Evolutionary conservation across 2,797 vertebrate genomes (phyloP).

Genomic region (Manis crassicaudata): DNA sequence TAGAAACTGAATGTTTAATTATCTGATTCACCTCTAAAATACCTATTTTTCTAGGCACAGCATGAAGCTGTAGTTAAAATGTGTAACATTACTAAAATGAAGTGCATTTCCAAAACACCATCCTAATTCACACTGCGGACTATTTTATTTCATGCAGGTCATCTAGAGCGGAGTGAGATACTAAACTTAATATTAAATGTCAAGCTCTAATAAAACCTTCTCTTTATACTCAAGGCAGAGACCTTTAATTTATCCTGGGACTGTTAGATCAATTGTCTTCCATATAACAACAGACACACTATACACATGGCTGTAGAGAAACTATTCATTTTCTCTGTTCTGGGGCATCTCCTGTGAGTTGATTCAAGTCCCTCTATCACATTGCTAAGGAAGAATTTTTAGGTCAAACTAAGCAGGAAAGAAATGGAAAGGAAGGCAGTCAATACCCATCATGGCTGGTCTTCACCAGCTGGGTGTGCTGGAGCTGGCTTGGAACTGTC

Average conservation of each 20-base stretch:
- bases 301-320: conserved; percentile 60
- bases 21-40: conserved; percentile 3
- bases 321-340: conserved; percentile 57
- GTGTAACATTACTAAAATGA: conserved; percentile 11
- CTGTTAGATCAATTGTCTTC: conserved; percentile 51
- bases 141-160: conserved; percentile 33
- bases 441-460: conserved; percentile 11
- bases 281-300: conserved; percentile 53
- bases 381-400: conserved; percentile 53
- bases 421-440: conserved; percentile 53
- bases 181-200: conserved; percentile 49
- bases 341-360: conserved; percentile 52
- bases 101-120: conserved; percentile 2
- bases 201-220: neutral
- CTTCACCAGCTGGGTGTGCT: conserved; percentile 64
- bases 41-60: conserved; percentile 8
- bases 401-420: conserved; percentile 61
- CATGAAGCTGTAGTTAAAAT: neutral
- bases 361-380: conserved; percentile 53
- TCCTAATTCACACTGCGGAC: neutral
- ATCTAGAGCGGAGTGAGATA: neutral
- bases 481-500: conserved; percentile 67
- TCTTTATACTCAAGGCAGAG: conserved; percentile 35
- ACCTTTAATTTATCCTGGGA: conserved; percentile 58
- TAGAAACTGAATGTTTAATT: conserved; percentile 20